Evolutionary conservation across 1,140 invertebrate species (phyloP).

Genomic region (Scaptomyza hsui): DNA sequence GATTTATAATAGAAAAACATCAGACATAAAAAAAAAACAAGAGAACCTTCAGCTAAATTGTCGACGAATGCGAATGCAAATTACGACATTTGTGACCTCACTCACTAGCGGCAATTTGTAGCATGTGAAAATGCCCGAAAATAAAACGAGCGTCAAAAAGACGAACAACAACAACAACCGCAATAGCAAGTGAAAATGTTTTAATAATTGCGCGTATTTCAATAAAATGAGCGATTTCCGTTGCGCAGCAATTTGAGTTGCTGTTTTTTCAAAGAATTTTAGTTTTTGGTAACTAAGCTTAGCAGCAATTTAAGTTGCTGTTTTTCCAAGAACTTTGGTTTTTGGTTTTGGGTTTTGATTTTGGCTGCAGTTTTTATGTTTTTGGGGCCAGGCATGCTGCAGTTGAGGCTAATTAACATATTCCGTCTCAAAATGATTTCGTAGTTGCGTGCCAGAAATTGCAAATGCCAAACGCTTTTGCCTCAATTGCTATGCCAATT

Average conservation of each 20-base stretch:
- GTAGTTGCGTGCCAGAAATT: constrained; percentile 76
- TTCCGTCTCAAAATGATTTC: constrained; percentile 70
- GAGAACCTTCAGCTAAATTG: constrained; percentile 53
- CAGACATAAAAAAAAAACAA: background rate
- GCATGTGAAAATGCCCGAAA: constrained; percentile 62
- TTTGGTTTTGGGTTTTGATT: constrained; percentile 37
- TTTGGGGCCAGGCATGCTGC: constrained; percentile 11
- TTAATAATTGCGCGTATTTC: constrained; percentile 78
- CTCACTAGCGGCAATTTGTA: constrained; percentile 57
- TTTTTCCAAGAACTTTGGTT: no score
- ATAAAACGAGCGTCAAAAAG: constrained; percentile 25
- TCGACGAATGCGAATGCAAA: constrained; percentile 51
- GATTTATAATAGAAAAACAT: constrained; percentile 39
- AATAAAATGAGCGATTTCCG: constrained; percentile 79
- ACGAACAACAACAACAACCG: constrained; percentile 9
- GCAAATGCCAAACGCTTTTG: constrained; percentile 75
- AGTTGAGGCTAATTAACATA: constrained; percentile 69
- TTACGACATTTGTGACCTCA: constrained; percentile 66
- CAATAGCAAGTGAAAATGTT: constrained; percentile 72
- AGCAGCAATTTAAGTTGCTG: no score
- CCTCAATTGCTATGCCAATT: constrained; percentile 72
- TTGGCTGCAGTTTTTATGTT: constrained; percentile 43
- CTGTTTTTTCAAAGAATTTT: constrained; percentile 33
- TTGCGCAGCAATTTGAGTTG: constrained; percentile 63
- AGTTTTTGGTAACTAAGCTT: constrained; percentile 19